phyloP scores from a whole-genome alignment of 2,888 invertebrate species.

The Deroplatys truncata region DNA sequence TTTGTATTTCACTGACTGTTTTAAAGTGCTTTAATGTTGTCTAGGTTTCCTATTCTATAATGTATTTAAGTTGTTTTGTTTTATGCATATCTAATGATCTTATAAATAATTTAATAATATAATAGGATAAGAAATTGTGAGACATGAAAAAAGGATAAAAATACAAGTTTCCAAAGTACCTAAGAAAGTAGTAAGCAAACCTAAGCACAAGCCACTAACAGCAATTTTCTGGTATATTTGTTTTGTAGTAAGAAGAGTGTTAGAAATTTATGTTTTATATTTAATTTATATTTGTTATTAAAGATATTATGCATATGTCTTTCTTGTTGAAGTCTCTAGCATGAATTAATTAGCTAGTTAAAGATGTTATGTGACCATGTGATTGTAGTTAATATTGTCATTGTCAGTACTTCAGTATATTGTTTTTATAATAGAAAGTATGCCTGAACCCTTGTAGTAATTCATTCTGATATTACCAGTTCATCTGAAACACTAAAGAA shows the following conservation, averaged over 20 bases:
- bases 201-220: neutral
- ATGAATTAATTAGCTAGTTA: neutral
- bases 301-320: neutral
- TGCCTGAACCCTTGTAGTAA: neutral
- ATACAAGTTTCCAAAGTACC: neutral
- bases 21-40: neutral
- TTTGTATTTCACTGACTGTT: too few relatives aligned
- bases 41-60: neutral
- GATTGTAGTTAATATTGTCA: neutral
- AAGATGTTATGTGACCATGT: neutral
- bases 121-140: neutral
- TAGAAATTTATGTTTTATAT: neutral
- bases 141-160: neutral
- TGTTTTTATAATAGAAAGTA: neutral
- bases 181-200: neutral
- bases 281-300: neutral
- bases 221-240: neutral
- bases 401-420: neutral
- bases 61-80: neutral
- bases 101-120: neutral
- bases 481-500: neutral
- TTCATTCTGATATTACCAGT: neutral
- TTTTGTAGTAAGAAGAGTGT: neutral
- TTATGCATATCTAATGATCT: neutral
- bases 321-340: neutral